Percentiles rank a stretch among this genome's conserved stretches.
Conservation (phyloP, 2,797 vertebrate species). For the Myiothlypis coronata region DNA sequence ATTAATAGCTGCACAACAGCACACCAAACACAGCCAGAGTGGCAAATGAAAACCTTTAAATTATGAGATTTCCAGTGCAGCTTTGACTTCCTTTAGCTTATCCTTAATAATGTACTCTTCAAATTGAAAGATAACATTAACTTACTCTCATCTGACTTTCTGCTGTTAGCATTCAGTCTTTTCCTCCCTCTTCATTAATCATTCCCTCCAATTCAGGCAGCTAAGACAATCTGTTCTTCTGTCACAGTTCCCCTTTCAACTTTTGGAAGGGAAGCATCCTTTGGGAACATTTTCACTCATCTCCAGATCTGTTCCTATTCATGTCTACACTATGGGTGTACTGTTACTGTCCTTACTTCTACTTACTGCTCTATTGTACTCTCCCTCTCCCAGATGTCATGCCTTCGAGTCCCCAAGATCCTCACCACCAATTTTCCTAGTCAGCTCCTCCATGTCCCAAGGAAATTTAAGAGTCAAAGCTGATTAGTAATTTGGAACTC, state of each 20-base stretch:
- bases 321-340: background rate
- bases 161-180: background rate
- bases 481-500: background rate
- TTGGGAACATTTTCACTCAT: background rate
- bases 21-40: background rate
- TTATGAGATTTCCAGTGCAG: background rate
- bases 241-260: background rate
- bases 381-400: background rate
- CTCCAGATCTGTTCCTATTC: background rate
- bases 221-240: background rate
- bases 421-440: background rate
- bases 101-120: background rate
- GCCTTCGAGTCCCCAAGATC: background rate
- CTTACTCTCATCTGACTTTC: background rate
- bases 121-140: background rate
- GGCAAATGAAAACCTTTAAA: background rate
- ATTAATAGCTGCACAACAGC: background rate
- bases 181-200: background rate
- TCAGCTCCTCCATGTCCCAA: background rate
- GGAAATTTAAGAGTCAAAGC: background rate
- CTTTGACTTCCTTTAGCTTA: background rate
- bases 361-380: background rate
- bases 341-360: background rate
- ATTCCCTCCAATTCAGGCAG: background rate
- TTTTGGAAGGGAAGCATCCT: background rate